phyloP scores from a whole-genome alignment of 1,140 invertebrate genomes.

The Subanguina moxae region DNA sequence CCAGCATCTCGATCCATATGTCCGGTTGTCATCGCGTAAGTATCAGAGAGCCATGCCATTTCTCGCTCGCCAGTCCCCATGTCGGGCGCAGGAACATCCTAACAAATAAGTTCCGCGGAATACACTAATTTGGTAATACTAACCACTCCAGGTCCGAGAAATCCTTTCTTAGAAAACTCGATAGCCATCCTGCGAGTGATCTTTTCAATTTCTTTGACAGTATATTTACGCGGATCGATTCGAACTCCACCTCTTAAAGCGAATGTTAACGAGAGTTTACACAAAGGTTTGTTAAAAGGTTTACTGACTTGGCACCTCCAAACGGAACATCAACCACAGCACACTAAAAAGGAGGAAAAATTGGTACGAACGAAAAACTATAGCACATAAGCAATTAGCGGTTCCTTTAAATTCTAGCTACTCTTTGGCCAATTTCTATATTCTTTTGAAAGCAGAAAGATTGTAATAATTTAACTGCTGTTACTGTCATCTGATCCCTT shows the following conservation, averaged over 20 bases:
- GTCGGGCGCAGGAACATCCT: constrained; percentile 71
- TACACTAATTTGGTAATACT: too few species aligned
- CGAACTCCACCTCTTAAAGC: constrained; percentile 72
- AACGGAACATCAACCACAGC: constrained; percentile 83
- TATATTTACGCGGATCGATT: constrained; percentile 90
- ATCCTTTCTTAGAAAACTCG: constrained; percentile 95
- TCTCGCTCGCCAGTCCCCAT: constrained; percentile 97
- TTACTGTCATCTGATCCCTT: too few species aligned
- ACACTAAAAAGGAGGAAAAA: too few species aligned
- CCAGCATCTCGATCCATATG: constrained; percentile 91
- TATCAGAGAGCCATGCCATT: constrained; percentile 96
- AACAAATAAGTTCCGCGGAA: too few species aligned
- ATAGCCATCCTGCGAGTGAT: constrained; percentile 93
- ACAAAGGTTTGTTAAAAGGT: too few species aligned
- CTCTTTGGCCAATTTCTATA: too few species aligned
- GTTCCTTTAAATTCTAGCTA: too few species aligned
- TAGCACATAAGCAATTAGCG: too few species aligned
- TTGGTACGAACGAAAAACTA: too few species aligned
- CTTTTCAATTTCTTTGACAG: constrained; percentile 79
- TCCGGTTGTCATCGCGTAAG: constrained; percentile 89
- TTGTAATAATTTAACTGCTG: too few species aligned
- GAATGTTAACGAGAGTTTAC: too few species aligned
- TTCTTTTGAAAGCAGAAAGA: too few species aligned
- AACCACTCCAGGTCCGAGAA: constrained; percentile 72
- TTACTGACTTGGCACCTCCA: constrained; percentile 73